phyloP scores from a whole-genome alignment of 2,888 invertebrate genomes.

The Laothoe populi region DNA sequence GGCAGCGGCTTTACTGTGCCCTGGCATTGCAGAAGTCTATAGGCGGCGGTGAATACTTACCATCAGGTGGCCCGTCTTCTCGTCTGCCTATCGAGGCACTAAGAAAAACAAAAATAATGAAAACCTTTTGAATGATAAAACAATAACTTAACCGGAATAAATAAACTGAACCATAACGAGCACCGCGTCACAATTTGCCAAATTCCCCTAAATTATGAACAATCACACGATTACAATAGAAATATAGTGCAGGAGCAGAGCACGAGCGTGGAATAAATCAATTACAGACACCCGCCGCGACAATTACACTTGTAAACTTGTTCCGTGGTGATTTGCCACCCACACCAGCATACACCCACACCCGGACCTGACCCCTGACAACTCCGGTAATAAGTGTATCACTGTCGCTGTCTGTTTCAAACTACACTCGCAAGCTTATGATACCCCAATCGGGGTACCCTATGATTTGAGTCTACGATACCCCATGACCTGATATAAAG shows the following conservation, averaged over 20 bases:
- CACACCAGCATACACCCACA: constrained; percentile 40
- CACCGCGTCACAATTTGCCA: constrained; percentile 27
- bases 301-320: constrained; percentile 75
- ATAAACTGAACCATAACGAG: constrained; percentile 35
- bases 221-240: constrained; percentile 43
- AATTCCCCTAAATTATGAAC: constrained; percentile 42
- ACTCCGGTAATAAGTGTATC: constrained; percentile 66
- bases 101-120: too few relatives aligned
- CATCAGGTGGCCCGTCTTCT: too few relatives aligned
- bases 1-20: too few relatives aligned
- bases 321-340: constrained; percentile 61
- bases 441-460: constrained; percentile 74
- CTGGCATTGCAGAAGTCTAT: too few relatives aligned
- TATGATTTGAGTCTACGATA: constrained; percentile 58
- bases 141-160: constrained; percentile 27
- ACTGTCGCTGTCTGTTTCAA: constrained; percentile 68
- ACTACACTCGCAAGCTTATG: constrained; percentile 71
- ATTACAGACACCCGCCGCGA: constrained; percentile 72
- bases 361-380: constrained; percentile 57
- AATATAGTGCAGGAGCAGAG: constrained; percentile 41
- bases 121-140: background rate
- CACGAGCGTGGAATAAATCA: constrained; percentile 67
- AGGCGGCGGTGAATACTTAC: too few relatives aligned
- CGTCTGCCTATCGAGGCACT: too few relatives aligned
- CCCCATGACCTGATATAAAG: constrained; percentile 27